A percentile compares a stretch with the other conserved stretches of the same genome.
Conservation (phyloP, 2,888 invertebrate species). For the Patella ulyssiponensis region DNA sequence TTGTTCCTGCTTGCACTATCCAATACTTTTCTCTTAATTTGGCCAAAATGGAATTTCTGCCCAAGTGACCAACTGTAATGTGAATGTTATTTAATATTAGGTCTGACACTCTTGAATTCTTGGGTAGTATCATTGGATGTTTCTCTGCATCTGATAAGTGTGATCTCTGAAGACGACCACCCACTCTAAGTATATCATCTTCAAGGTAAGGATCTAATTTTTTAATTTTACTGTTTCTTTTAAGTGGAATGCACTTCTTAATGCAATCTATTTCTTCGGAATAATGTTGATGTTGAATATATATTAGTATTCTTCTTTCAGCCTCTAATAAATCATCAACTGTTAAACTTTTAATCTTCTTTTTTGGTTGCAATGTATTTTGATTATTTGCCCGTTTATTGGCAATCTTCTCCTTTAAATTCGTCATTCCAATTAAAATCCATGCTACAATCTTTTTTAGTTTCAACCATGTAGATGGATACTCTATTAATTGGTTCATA, state of each 20-base stretch:
- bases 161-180: not conserved
- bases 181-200: slow-evolving; percentile 10
- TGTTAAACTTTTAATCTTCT: not conserved
- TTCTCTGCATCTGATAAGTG: slow-evolving; percentile 4
- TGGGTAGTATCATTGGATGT: slow-evolving; percentile 22
- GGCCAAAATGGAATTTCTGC: slow-evolving; percentile 3
- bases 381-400: not conserved
- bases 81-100: slow-evolving; percentile 21
- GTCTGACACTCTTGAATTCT: slow-evolving; percentile 15
- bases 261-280: not conserved
- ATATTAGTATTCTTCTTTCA: slow-evolving; percentile 1
- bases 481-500: not conserved
- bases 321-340: not conserved
- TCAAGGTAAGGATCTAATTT: slow-evolving; percentile 13
- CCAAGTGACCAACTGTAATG: slow-evolving; percentile 14
- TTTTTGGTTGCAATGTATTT: not conserved
- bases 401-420: not conserved
- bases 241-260: not conserved
- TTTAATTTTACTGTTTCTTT: slow-evolving; percentile 6
- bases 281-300: slow-evolving; percentile 10
- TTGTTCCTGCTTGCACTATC: slow-evolving; percentile 5
- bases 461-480: not conserved
- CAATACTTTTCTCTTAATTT: slow-evolving; percentile 21
- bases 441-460: slow-evolving; percentile 1
- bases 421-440: not conserved